A percentile compares a stretch with the other conserved stretches of the same genome.
These are phyloP conservation scores for Drosophila mimica DNA, from an alignment of 2,888 invertebrate genomes.

Conservation along the genomic window DNA sequence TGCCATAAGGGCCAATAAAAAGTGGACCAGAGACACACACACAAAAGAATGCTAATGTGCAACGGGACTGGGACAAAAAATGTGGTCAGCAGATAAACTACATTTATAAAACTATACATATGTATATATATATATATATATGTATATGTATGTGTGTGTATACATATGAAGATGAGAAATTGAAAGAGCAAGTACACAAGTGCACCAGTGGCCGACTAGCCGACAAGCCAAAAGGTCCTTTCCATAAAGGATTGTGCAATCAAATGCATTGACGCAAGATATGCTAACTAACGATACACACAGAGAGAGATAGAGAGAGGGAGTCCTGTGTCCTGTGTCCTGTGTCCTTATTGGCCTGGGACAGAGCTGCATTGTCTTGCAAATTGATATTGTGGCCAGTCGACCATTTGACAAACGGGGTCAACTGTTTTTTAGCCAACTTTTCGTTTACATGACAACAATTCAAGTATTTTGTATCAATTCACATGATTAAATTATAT, in stretches of 20 bases:
- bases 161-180: slow-evolving; percentile 39
- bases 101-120: neutral
- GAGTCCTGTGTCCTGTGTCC: slow-evolving; percentile 11
- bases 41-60: slow-evolving; percentile 48
- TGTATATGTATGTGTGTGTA: slow-evolving; percentile 9
- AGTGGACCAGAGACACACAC: slow-evolving; percentile 32
- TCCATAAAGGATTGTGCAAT: slow-evolving; percentile 70
- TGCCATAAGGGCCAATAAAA: slow-evolving; percentile 47
- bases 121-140: neutral
- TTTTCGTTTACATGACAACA: slow-evolving; percentile 53
- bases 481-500: slow-evolving; percentile 6
- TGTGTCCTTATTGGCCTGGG: slow-evolving; percentile 1
- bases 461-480: slow-evolving; percentile 39
- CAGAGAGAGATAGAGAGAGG: neutral
- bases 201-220: slow-evolving; percentile 44
- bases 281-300: slow-evolving; percentile 39
- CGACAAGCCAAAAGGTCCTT: slow-evolving; percentile 36
- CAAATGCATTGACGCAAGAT: slow-evolving; percentile 63
- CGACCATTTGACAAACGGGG: slow-evolving; percentile 45
- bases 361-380: slow-evolving; percentile 61
- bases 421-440: slow-evolving; percentile 52
- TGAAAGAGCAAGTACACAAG: slow-evolving; percentile 46
- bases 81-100: slow-evolving; percentile 49
- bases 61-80: slow-evolving; percentile 18
- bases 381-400: slow-evolving; percentile 68